phyloP scores from a whole-genome alignment of 2,888 invertebrate genomes.

The Fissipunctia ypsillon region DNA sequence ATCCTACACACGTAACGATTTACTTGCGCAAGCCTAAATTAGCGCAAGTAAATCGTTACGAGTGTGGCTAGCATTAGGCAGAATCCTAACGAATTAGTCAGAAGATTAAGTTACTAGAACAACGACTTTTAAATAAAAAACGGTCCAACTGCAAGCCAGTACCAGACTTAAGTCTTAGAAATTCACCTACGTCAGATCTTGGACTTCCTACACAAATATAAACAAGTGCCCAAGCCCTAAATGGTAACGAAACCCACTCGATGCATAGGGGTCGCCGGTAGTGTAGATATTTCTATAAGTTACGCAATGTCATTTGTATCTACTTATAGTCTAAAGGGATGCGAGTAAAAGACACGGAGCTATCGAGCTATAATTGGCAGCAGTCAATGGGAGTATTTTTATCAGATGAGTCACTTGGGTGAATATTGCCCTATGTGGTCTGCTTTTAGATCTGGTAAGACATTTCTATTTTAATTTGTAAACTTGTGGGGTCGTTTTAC shows the following conservation, averaged over 20 bases:
- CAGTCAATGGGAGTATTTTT: constrained; percentile 54
- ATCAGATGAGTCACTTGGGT: constrained; percentile 15
- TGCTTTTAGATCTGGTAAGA: constrained; percentile 18
- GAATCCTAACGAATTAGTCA: too few species aligned
- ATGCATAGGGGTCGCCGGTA: constrained; percentile 21
- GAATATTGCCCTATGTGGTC: constrained; percentile 13
- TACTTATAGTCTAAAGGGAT: constrained; percentile 39
- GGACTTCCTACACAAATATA: background rate
- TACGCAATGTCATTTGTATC: constrained; percentile 31
- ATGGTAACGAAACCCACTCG: constrained; percentile 36
- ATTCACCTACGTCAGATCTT: background rate
- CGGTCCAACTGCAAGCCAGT: background rate
- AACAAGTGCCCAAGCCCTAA: background rate
- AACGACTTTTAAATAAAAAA: background rate
- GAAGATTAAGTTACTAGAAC: background rate
- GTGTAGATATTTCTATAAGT: constrained; percentile 32
- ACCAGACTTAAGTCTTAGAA: background rate
- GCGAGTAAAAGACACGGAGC: constrained; percentile 20
- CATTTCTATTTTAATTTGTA: constrained; percentile 9
- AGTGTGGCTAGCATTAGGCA: too few species aligned
- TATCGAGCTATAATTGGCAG: constrained; percentile 36
- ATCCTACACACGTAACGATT: too few species aligned
- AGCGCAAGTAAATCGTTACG: too few species aligned
- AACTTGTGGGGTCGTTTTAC: constrained; percentile 8
- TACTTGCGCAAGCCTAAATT: too few species aligned